Conservation (phyloP, 2,113 vertebrate species). For the Triplophysa rosa region DNA sequence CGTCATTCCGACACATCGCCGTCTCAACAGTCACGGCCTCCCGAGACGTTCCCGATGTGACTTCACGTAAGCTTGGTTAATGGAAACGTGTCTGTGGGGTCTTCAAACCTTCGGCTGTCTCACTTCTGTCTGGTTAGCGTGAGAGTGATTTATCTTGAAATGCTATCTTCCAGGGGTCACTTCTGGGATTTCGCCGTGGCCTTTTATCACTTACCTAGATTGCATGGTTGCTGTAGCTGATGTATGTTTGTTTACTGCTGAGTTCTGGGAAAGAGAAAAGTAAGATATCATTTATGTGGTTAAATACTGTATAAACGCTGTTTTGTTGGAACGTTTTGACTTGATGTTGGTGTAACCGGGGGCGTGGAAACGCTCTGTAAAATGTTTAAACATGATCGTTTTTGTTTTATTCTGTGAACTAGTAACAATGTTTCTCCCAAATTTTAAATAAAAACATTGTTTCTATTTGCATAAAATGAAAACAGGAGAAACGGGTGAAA, state of each 20-base stretch:
- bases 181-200: slow-evolving; percentile 43
- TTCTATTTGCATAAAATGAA: too few relatives aligned
- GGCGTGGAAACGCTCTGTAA: too few relatives aligned
- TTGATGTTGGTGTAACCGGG: too few relatives aligned
- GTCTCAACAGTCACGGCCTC: slow-evolving; percentile 37
- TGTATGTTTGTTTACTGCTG: slow-evolving; percentile 95
- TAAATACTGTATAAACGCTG: not conserved
- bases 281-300: slow-evolving; percentile 14
- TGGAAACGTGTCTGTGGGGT: slow-evolving; percentile 44
- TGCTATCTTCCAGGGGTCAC: slow-evolving; percentile 53
- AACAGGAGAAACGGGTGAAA: too few relatives aligned
- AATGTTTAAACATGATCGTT: too few relatives aligned
- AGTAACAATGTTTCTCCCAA: too few relatives aligned
- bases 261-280: slow-evolving; percentile 77
- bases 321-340: too few relatives aligned
- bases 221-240: slow-evolving; percentile 98
- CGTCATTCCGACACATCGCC: slow-evolving; percentile 46
- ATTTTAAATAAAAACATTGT: too few relatives aligned
- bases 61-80: slow-evolving; percentile 48
- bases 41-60: slow-evolving; percentile 35
- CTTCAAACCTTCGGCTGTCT: slow-evolving; percentile 39
- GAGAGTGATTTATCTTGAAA: slow-evolving; percentile 55
- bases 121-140: slow-evolving; percentile 51
- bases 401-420: too few relatives aligned
- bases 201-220: slow-evolving; percentile 76